Percentiles rank a stretch among this genome's conserved stretches.
These are phyloP conservation scores for Bombus soroeensis DNA, from an alignment of 1,140 invertebrate species.

Conservation along the genomic window DNA sequence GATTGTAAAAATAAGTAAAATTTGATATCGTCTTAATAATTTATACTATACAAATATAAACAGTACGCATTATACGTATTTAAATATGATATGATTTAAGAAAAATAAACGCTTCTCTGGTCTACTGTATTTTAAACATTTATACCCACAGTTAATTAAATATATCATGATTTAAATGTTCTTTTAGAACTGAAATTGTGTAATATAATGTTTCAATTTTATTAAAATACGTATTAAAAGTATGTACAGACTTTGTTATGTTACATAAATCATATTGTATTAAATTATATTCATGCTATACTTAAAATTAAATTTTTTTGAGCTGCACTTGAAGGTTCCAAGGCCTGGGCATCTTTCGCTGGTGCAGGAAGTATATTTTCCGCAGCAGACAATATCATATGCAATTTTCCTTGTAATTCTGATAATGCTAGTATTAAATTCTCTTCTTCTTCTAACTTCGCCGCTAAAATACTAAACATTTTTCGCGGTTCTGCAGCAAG, in stretches of 20 bases:
- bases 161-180: background rate
- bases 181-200: background rate
- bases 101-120: slow-evolving; percentile 22
- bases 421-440: slow-evolving; percentile 85
- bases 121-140: slow-evolving; percentile 14
- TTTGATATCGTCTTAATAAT: slow-evolving; percentile 46
- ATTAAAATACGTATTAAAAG: slow-evolving; percentile 52
- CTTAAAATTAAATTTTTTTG: slow-evolving; percentile 86
- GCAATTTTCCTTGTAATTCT: slow-evolving; percentile 87
- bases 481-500: slow-evolving; percentile 84
- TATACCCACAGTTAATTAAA: slow-evolving; percentile 8
- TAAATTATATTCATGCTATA: slow-evolving; percentile 75
- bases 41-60: slow-evolving; percentile 21
- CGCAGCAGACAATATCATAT: slow-evolving; percentile 86
- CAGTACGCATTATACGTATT: background rate
- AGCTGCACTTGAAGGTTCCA: slow-evolving; percentile 85
- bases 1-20: slow-evolving; percentile 17
- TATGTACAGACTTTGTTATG: slow-evolving; percentile 59
- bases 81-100: slow-evolving; percentile 6
- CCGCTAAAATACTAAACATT: slow-evolving; percentile 85
- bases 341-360: slow-evolving; percentile 74
- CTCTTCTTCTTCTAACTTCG: slow-evolving; percentile 87
- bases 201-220: slow-evolving; percentile 25
- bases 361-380: slow-evolving; percentile 71
- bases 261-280: background rate